Evolutionary conservation across 1,140 invertebrate genomes (phyloP).

Genomic region (Rhizoglyphus robini): DNA sequence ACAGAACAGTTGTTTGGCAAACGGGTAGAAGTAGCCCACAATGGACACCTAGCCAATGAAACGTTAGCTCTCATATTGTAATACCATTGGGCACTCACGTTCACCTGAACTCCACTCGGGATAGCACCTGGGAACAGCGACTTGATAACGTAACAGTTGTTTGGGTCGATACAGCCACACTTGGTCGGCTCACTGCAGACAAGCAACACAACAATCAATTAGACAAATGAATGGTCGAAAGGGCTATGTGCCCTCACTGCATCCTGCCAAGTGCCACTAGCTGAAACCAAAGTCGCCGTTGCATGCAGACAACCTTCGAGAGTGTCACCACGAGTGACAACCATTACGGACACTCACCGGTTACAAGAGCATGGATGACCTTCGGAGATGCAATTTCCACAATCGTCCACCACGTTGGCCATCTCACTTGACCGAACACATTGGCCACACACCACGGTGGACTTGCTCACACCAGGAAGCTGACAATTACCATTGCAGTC

Average conservation of each 20-base stretch:
- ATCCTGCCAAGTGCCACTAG: too few species aligned
- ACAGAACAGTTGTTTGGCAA: slow-evolving; percentile 12
- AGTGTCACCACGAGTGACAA: too few species aligned
- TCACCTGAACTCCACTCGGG: slow-evolving; percentile 3
- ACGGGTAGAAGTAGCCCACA: slow-evolving; percentile 20
- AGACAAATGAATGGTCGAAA: not conserved
- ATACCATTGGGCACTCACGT: slow-evolving; percentile 10
- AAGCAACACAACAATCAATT: not conserved
- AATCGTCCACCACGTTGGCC: slow-evolving; percentile 15
- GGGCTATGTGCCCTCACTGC: too few species aligned
- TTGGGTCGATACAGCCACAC: slow-evolving; percentile 21
- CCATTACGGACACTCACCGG: slow-evolving; percentile 18
- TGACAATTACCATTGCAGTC: slow-evolving; percentile 21
- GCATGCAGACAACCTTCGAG: too few species aligned
- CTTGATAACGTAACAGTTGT: slow-evolving; percentile 19
- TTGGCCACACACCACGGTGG: slow-evolving; percentile 13
- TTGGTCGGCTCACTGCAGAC: slow-evolving; percentile 15
- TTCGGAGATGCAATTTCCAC: slow-evolving; percentile 18
- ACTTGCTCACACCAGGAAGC: not conserved
- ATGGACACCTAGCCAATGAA: slow-evolving; percentile 15
- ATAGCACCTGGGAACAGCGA: not conserved
- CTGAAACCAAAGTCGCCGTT: too few species aligned
- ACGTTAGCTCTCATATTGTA: too few species aligned
- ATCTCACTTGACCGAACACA: slow-evolving; percentile 15
- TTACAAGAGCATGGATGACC: slow-evolving; percentile 17